phyloP scores from a whole-genome alignment of 2,888 invertebrate species.

The Syrphus vitripennis region DNA sequence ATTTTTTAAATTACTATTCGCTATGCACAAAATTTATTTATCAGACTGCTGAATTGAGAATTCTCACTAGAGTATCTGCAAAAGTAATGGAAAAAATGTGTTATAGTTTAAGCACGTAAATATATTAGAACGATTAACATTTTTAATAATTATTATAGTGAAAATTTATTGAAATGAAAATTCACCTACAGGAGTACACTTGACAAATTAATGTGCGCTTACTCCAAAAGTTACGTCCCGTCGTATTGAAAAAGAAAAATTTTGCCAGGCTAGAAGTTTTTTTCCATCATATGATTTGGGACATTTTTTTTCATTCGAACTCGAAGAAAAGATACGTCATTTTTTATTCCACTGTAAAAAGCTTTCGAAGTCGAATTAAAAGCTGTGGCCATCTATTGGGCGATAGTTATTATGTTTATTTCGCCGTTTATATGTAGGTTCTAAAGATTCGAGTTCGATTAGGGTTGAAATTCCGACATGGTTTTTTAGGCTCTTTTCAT shows the following conservation, averaged over 20 bases:
- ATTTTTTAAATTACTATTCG: slow-evolving; percentile 68
- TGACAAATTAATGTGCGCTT: slow-evolving; percentile 74
- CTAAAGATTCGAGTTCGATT: no score
- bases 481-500: no score
- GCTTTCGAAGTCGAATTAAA: not conserved
- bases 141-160: slow-evolving; percentile 31
- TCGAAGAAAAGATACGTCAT: slow-evolving; percentile 8
- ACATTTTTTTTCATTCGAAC: slow-evolving; percentile 57
- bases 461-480: no score
- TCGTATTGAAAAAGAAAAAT: slow-evolving; percentile 60
- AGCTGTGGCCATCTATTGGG: not conserved
- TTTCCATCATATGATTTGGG: slow-evolving; percentile 80
- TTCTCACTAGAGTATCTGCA: slow-evolving; percentile 38
- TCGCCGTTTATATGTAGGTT: no score
- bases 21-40: slow-evolving; percentile 75
- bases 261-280: slow-evolving; percentile 72
- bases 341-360: not conserved
- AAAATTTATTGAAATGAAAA: slow-evolving; percentile 42
- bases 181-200: slow-evolving; percentile 74
- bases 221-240: slow-evolving; percentile 74
- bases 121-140: not conserved
- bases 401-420: no score
- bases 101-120: not conserved
- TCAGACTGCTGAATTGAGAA: slow-evolving; percentile 63
- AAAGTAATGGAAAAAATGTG: not conserved